Evolutionary conservation across 2,113 vertebrate genomes (phyloP), one percentile per base, ranked within the genome.

Genomic region (Larimichthys polyactis): DNA sequence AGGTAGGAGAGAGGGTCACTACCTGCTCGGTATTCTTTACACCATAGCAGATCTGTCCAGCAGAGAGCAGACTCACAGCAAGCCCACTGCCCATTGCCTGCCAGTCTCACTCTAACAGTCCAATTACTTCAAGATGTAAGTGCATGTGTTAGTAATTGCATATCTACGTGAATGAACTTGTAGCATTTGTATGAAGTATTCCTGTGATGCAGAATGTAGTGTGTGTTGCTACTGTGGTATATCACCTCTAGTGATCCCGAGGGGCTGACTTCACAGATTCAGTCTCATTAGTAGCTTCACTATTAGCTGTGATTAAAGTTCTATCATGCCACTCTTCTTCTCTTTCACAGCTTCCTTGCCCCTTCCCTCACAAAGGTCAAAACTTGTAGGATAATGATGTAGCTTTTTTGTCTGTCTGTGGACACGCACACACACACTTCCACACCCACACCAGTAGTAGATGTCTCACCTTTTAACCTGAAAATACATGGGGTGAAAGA

Each of bases 41-140:
- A 83, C 84, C 66, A 57, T 71, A 71, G 82, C 79, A 78, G 66
- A 82, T 88, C 70, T 86, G 90, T 87, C 89, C 88, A 90, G 85
- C 83, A 89, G 88, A 85, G 85, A 90, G 86, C 90, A 94, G 81
- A 88, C 84, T 89, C 90, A 87, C 83, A 81, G 81, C 15, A 0
- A 84, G 71, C 52, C 36, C 71, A 70, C 76, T 82, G 17, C 66
- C 63, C 81, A 48, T 73, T 57, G 22, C 70, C 62, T 69, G 36
- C 71, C 73, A 57, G 49, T 77, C 83, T 81, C 66, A 81, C 82
- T 87, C 49, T 20, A 58, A 87, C 70, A 32, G 62, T 20, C 48
- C 80, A 82, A 84, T 88, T 76, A 78, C 76, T 88, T 87, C 84
- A 89, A 78, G 86, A 84, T 85, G 86, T 85, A 22, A 19, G 49